Evolutionary conservation across 2,888 invertebrate species (phyloP).

Genomic region (Apotomis betuletana): DNA sequence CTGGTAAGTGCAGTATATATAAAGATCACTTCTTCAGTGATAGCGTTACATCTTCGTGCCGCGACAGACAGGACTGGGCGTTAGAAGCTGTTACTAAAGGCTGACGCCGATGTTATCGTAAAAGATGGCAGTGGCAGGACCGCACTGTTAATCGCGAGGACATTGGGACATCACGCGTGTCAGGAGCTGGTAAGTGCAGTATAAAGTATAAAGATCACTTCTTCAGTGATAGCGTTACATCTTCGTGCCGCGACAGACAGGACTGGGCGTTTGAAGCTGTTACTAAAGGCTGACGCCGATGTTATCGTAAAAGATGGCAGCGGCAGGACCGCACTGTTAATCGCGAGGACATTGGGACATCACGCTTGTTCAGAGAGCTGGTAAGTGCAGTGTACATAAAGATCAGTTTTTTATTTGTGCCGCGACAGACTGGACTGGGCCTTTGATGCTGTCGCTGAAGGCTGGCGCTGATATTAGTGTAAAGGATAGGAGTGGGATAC

Average conservation of each 20-base stretch:
- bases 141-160: conserved; percentile 93
- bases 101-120: conserved; percentile 92
- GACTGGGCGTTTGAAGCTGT: conserved; percentile 95
- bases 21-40: conserved; percentile 52
- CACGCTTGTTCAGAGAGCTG: conserved; percentile 93
- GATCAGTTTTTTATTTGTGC: conserved; percentile 95
- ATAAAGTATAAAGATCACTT: conserved; percentile 87
- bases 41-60: conserved; percentile 77
- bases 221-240: conserved; percentile 73
- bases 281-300: conserved; percentile 94
- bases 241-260: conserved; percentile 94
- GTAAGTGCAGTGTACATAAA: conserved; percentile 85
- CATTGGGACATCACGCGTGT: conserved; percentile 91
- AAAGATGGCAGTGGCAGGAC: conserved; percentile 94
- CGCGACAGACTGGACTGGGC: conserved; percentile 93
- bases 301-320: conserved; percentile 91
- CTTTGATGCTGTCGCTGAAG: conserved; percentile 95
- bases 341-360: conserved; percentile 93
- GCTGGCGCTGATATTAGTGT: conserved; percentile 93
- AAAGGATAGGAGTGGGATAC: conserved; percentile 93
- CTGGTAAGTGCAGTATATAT: conserved; percentile 84
- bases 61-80: conserved; percentile 95
- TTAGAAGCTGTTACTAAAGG: conserved; percentile 94
- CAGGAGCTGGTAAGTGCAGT: conserved; percentile 90
- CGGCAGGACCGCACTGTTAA: conserved; percentile 93